Base-by-base conservation (phyloP, 2,888 invertebrate genomes). In the Hemaris fuciformis region DNA sequence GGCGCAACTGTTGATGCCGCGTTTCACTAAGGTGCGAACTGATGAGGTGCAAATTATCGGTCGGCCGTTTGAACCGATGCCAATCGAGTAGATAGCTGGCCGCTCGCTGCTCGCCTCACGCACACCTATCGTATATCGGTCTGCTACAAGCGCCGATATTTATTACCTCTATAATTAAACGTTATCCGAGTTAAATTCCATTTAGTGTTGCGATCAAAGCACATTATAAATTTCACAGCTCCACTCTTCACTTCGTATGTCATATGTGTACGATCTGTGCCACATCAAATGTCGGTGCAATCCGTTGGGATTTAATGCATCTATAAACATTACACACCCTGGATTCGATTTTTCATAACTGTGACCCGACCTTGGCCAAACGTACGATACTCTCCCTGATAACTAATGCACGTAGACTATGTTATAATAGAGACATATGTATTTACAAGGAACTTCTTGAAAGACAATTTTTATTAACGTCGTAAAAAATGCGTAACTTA, bases 21-120 rank as follows among this genome's bases (percentile, higher is more conserved):
- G 61, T 46, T 34, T 56, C 42, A 48, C 60, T 48, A 62, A 67
- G 66, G 73, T 70, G 67, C 64, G 60, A 31, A 68, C 66, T 31
- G 53, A 53, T 53, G 59, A 66, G 66, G 65, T 64, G 70, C 67
- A 64, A 67, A 66, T 66, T 59, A 67, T 41, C 58, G 65, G 62
- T 64, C 61, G 64, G 23, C 62, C 65, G 66, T 58, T 75, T 76
- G 77, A 75, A 68, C 62, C 53, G 56, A 18, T 73, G 77, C 77
- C 77, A 74, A 76, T 64, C 62, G 60, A 61, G 53, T 41, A 23
- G 57, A 60, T 38, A 18, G 57, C 31, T 10, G 34, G n/a, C n/a
- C n/a, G n/a, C n/a, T n/a, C 46, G 23, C 60, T 20, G 57, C 23
- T n/a, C n/a, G n/a, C n/a, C n/a, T n/a, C n/a, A n/a, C 46, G 46